Base-by-base conservation (phyloP, 2,113 vertebrate species). In the Passerina amoena region DNA sequence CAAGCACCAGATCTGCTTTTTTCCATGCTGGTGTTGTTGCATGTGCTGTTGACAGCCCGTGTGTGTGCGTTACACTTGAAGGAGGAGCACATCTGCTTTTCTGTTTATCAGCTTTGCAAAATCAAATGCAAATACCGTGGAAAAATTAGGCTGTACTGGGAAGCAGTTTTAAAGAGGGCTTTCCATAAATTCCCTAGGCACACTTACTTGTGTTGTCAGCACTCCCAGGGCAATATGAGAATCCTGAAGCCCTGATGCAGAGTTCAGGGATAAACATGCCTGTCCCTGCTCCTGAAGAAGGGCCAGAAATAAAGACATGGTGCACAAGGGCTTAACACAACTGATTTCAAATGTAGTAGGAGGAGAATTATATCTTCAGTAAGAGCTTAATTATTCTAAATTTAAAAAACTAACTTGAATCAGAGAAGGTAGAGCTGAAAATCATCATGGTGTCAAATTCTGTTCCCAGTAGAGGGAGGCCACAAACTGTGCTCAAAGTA, bases 161-260 rank as follows among this genome's bases (percentile, higher is more conserved):
- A 59, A 45, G 40, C 45, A 44, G 2, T 72, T 80, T 42, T 50
- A 19, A 60, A 71, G 40, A 76, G 30, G 17, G 44, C 13, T 30
- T 65, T 24, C 54, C n/a, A 8, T 78, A 33, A 85, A 25, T 57
- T 45, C n/a, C 18, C 27, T 21, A 19, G 25, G 38, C 6, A 7
- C 54, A 12, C 28, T 50, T 50, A 8, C 6, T 42, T 70, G 30
- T 54, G 18, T 15, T 77, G 19, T 65, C 28, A 73, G 5, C 18
- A 33, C 2, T 56, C 21, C 4, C 10, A 9, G 15, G 25, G 16
- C 23, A 70, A 0, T 3, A 7, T 1, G 60, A 61, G 48, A 60
- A 13, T 31, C 48, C 19, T 30, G 27, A 63, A 79, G 8, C 37
- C 27, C 2, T 16, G 47, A 47, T 44, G 22, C 38, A 35, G 21